Base-by-base conservation (phyloP, 2,113 vertebrate species). In the Dunckerocampus dactyliophorus region DNA sequence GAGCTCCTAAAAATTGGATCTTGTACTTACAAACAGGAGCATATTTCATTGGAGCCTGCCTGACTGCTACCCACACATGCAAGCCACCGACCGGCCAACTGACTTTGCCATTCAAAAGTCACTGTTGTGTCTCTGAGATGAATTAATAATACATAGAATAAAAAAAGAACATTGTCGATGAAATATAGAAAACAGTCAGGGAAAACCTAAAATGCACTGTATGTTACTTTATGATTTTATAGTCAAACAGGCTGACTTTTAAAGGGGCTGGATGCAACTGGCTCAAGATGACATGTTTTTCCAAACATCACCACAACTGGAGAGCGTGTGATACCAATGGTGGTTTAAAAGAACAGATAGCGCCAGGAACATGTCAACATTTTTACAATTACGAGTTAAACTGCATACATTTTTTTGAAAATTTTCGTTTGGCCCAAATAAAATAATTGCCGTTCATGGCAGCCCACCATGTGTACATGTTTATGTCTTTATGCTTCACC, bases 1-100 rank as follows among this genome's bases (percentile, higher is more conserved):
- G 13, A 57, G 37, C 54, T 57, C 37, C 34, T n/a, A n/a, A 59
- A 59, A 24, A 59, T 58, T 58, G 39, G 19, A 58, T 12, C 57
- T 39, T 45, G n/a, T 16, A 42, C 39, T 21, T 58, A 13, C 6
- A 58, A 22, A 34, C 53, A 42, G 19, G 10, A 12, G 9, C 24
- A 54, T 12, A 8, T 54, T 54, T 56, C n/a, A 39, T 56, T 9
- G 53, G 6, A 31, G 31, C 31, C 53, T 37, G 16, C 21, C 12
- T 51, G 49, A 31, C 51, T 53, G 24, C 24, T 53, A 16, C 21
- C 14, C 21, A 7, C 49, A 51, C 20, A 15, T 8, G 14, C 15
- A 4, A 24, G 14, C 14, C 5, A 8, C 31, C 31, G 31, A 8
- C 31, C 31, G 31, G 7, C n/a, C n/a, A n/a, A 8, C 3, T 14